Base-by-base conservation (phyloP, 1,140 invertebrate genomes). In the Lutraria rhynchaena region DNA sequence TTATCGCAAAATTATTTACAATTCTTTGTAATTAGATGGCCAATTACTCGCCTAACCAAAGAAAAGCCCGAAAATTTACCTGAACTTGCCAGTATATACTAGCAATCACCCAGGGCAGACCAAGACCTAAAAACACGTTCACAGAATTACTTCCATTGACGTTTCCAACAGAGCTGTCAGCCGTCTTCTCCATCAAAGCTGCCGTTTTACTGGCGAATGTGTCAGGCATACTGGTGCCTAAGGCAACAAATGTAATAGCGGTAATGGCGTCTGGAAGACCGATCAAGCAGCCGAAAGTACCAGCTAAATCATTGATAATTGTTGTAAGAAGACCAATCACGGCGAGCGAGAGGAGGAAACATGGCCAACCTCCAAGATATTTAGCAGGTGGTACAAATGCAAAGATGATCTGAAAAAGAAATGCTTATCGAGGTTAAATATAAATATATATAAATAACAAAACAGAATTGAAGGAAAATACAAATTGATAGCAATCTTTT, bases 151-250 rank as follows among this genome's bases (percentile, higher is more conserved):
- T 93, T 29, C 93, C 93, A 35, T 93, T 94, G 4, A 94, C 91
- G 78, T 94, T 94, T 15, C 93, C 93, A 60, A 94, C 92, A 2
- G 92, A 92, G 85, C 92, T 94, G 87, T 94, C 93, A 15, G 93
- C 93, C 15, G 89, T 91, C 83, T 93, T 93, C 73, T 94, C 93
- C 58, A 90, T 89, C 0, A 88, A 71, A 0, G 93, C 93, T 2
- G 93, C 93, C 44, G 91, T 89, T 87, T 92, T 92, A 75, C 92
- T 93, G 70, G 93, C 93, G 89, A 95, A 95, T 0, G 94, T 93
- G 89, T 95, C 95, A 0, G 95, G 95, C 63, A 96, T 92, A 71
- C 95, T 95, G 31, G 95, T 96, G 75, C 95, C 95, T 77, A 96
- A 86, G 35, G 95, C 95, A 46, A 96, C 95, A 67, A 96, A 94